These are phyloP conservation scores for Rhinoraja longicauda DNA, from an alignment of 2,797 vertebrate species.

Conservation along the genomic window DNA sequence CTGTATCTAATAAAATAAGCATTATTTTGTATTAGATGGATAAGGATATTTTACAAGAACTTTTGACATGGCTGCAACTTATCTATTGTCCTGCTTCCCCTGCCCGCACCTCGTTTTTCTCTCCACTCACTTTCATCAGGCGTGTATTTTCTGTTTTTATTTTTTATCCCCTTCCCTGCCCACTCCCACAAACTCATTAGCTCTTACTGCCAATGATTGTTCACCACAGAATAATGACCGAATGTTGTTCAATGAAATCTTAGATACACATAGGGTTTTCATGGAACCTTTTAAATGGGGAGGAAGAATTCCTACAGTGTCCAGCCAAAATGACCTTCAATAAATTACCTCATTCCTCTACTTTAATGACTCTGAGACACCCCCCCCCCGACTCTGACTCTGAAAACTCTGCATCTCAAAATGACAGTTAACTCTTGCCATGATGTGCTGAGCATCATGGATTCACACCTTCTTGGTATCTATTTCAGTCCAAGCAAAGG, in stretches of 20 bases:
- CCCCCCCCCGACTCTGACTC: too few relatives aligned
- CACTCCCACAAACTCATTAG: not conserved
- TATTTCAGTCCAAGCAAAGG: too few relatives aligned
- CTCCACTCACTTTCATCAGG: not conserved
- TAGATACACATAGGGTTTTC: not conserved
- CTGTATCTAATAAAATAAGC: not conserved
- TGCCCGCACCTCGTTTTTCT: not conserved
- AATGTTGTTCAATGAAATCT: not conserved
- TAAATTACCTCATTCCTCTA: not conserved
- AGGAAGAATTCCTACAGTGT: not conserved
- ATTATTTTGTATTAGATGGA: not conserved
- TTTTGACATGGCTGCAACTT: not conserved
- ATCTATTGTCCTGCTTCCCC: too few relatives aligned
- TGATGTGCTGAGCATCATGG: not conserved
- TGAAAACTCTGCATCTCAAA: not conserved
- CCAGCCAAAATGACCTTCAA: not conserved
- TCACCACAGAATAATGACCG: not conserved
- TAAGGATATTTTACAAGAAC: not conserved
- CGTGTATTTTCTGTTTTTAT: not conserved
- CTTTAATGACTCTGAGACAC: not conserved
- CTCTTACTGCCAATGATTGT: too few relatives aligned
- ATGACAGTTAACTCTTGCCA: not conserved
- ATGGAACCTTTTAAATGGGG: not conserved
- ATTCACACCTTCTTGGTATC: not conserved
- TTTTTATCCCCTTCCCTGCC: not conserved